These are phyloP conservation scores for Drosophila colorata DNA, from an alignment of 2,888 invertebrate species.

Conservation along the genomic window DNA sequence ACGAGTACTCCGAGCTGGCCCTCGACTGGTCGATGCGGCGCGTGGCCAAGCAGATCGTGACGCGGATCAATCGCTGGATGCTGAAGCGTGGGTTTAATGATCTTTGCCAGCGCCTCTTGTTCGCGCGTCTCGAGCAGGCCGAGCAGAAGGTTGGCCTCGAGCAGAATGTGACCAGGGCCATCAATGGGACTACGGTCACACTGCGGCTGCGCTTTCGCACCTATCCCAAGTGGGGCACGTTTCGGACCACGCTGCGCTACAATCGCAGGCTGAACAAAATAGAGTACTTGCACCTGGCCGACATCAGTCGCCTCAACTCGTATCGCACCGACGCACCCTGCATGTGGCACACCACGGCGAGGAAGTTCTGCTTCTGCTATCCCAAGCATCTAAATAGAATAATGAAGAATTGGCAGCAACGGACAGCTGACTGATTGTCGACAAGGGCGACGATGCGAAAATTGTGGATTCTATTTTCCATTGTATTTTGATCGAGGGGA, in stretches of 20 bases:
- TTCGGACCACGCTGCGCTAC: constrained; percentile 89
- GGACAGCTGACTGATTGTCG: not conserved
- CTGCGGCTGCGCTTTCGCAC: constrained; percentile 87
- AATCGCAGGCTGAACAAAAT: constrained; percentile 73
- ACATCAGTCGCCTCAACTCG: constrained; percentile 87
- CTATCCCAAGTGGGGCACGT: constrained; percentile 87
- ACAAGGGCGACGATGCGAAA: too few species aligned
- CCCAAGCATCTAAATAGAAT: constrained; percentile 2
- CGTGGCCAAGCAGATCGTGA: constrained; percentile 54
- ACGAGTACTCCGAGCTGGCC: constrained; percentile 78
- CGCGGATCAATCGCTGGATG: constrained; percentile 65
- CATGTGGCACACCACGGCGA: constrained; percentile 82
- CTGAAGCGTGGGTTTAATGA: constrained; percentile 5
- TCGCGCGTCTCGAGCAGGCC: constrained; percentile 29
- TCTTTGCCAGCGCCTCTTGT: constrained; percentile 33
- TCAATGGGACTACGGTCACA: not conserved
- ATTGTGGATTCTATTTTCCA: too few species aligned
- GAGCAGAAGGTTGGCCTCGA: constrained; percentile 28
- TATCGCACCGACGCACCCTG: constrained; percentile 79
- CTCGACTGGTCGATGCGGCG: constrained; percentile 76
- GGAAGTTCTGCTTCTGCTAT: constrained; percentile 58
- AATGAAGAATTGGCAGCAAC: constrained; percentile 14
- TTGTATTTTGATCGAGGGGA: too few species aligned
- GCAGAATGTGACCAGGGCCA: not conserved
- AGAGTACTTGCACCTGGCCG: constrained; percentile 84